phyloP scores from a whole-genome alignment of 2,797 vertebrate species.

The Rhadinocentrus ornatus region DNA sequence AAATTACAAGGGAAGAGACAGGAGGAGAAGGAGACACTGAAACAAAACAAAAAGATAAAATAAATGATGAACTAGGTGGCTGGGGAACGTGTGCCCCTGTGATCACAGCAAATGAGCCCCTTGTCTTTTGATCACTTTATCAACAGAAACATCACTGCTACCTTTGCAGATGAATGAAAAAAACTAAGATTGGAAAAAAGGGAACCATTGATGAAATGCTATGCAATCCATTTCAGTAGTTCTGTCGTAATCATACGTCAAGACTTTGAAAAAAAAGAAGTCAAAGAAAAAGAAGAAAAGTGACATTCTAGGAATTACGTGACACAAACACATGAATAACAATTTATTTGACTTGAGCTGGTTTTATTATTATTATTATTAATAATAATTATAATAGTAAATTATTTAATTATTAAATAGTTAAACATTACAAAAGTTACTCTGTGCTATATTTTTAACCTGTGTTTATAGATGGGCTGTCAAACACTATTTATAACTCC shows the following conservation, averaged over 20 bases:
- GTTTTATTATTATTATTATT: background rate
- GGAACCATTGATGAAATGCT: constrained; percentile 72
- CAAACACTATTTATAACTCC: background rate
- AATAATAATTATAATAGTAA: no score
- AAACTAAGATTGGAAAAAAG: constrained; percentile 35
- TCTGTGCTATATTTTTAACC: background rate
- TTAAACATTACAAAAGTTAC: background rate
- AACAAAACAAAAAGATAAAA: constrained; percentile 54
- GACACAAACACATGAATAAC: background rate
- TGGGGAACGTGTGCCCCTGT: constrained; percentile 55
- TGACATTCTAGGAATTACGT: constrained; percentile 11
- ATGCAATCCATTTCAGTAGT: constrained; percentile 60
- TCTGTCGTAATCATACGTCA: constrained; percentile 41
- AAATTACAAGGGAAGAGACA: constrained; percentile 77
- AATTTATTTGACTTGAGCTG: background rate
- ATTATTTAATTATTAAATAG: no score
- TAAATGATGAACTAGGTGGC: constrained; percentile 54
- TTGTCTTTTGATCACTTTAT: constrained; percentile 74
- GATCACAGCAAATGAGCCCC: constrained; percentile 74
- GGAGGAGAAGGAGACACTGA: constrained; percentile 52
- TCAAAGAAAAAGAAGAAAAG: constrained; percentile 12
- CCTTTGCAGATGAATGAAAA: constrained; percentile 54
- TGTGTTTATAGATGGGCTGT: background rate
- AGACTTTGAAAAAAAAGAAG: constrained; percentile 22
- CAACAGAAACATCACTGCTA: constrained; percentile 61